Evolutionary conservation across 2,888 invertebrate species (phyloP).

Genomic region (Sphaeridia pumilis): DNA sequence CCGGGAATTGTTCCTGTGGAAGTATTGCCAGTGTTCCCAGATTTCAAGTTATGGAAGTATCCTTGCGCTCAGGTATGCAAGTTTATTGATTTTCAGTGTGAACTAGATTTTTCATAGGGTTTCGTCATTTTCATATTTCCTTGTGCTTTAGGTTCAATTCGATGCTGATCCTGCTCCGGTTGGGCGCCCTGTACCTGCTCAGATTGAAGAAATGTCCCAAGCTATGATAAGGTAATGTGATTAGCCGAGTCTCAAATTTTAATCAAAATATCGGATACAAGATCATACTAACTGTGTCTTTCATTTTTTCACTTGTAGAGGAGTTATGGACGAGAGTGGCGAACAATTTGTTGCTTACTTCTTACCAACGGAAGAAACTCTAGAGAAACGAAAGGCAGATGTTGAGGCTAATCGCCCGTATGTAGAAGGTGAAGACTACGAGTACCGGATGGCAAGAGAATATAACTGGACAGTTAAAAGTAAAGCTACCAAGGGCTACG

Average conservation of each 20-base stretch:
- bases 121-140: too few species aligned
- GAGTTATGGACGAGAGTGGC: conserved; percentile 98
- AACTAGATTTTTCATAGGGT: too few species aligned
- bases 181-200: conserved; percentile 72
- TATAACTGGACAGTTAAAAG: conserved; percentile 99
- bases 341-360: conserved; percentile 99
- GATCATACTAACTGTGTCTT: too few species aligned
- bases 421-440: conserved; percentile 82
- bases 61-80: conserved; percentile 83
- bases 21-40: conserved; percentile 78
- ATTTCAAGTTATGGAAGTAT: conserved; percentile 92
- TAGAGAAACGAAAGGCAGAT: conserved; percentile 77
- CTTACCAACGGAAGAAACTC: conserved; percentile 83
- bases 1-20: conserved; percentile 87
- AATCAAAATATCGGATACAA: too few species aligned
- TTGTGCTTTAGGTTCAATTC: conserved; percentile 62
- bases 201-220: conserved; percentile 95
- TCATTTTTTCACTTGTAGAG: too few species aligned
- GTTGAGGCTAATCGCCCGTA: conserved; percentile 62
- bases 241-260: too few species aligned
- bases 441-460: conserved; percentile 93
- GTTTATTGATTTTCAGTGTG: too few species aligned
- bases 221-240: conserved; percentile 80
- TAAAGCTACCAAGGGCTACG: conserved; percentile 85
- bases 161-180: conserved; percentile 94